phyloP scores from a whole-genome alignment of 1,140 invertebrate species.

The Tribolium castaneum region DNA sequence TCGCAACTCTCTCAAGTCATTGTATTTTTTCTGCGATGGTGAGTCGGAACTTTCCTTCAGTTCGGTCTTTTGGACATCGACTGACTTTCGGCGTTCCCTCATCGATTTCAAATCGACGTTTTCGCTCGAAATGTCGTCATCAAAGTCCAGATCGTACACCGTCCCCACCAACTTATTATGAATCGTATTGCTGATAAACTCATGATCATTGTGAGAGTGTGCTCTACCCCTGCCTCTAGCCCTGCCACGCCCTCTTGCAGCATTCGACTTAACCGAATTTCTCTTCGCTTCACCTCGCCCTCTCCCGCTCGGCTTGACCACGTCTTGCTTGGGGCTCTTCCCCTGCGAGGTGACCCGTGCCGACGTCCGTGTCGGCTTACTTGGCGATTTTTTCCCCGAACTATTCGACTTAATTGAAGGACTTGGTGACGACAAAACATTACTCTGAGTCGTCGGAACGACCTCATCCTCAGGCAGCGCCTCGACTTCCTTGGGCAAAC shows the following conservation, averaged over 20 bases:
- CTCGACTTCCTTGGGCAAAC: conserved; percentile 58
- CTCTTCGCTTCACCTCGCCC: conserved; percentile 54
- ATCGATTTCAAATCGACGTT: conserved; percentile 83
- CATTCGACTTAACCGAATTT: conserved; percentile 64
- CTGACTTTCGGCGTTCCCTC: conserved; percentile 82
- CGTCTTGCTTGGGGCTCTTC: conserved; percentile 73
- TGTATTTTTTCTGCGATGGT: conserved; percentile 54
- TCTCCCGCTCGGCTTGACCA: conserved; percentile 39
- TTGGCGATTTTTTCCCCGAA: conserved; percentile 72
- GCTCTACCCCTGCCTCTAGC: conserved; percentile 70
- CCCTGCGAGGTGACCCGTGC: conserved; percentile 73
- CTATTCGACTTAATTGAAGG: conserved; percentile 59
- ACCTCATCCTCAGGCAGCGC: conserved; percentile 55
- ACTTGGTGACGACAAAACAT: conserved; percentile 58
- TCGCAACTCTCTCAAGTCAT: conserved; percentile 62
- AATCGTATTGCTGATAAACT: conserved; percentile 68
- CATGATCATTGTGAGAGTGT: conserved; percentile 58
- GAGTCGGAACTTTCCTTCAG: conserved; percentile 49
- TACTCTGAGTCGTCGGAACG: background rate
- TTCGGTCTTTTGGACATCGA: conserved; percentile 75
- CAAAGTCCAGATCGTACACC: conserved; percentile 88
- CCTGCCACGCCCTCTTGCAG: conserved; percentile 74
- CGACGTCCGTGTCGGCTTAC: conserved; percentile 74
- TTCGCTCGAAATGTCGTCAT: conserved; percentile 83
- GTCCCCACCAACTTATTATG: conserved; percentile 85